Evolutionary conservation across 2,797 vertebrate genomes (phyloP).

Genomic region (Vipera latastei): DNA sequence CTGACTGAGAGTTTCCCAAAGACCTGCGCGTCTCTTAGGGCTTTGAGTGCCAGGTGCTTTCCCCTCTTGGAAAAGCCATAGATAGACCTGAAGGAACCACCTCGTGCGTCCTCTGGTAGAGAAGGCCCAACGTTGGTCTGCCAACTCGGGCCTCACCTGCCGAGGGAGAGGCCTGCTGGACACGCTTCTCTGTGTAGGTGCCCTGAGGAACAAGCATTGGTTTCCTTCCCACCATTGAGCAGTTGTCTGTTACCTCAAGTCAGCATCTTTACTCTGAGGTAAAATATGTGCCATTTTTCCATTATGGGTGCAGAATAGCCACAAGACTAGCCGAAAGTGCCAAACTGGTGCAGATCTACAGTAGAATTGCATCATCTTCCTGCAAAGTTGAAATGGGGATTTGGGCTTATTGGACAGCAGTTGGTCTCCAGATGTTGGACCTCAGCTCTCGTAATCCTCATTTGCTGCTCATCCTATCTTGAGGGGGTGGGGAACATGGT

Average conservation of each 20-base stretch:
- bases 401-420: background rate
- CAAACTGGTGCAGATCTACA: background rate
- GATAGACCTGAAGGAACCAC: background rate
- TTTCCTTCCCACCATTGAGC: background rate
- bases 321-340: background rate
- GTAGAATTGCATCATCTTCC: background rate
- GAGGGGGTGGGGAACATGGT: background rate
- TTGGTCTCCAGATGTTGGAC: background rate
- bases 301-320: background rate
- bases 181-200: background rate
- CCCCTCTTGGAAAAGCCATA: background rate
- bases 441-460: background rate
- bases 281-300: background rate
- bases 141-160: background rate
- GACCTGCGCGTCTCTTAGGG: background rate
- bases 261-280: background rate
- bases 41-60: background rate
- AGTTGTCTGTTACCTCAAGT: background rate
- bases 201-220: background rate
- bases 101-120: background rate
- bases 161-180: background rate
- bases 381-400: background rate
- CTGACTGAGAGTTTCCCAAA: too few species aligned
- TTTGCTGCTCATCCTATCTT: background rate
- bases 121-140: background rate